Conservation (phyloP, 2,113 vertebrate genomes). For the Jacana jacana region DNA sequence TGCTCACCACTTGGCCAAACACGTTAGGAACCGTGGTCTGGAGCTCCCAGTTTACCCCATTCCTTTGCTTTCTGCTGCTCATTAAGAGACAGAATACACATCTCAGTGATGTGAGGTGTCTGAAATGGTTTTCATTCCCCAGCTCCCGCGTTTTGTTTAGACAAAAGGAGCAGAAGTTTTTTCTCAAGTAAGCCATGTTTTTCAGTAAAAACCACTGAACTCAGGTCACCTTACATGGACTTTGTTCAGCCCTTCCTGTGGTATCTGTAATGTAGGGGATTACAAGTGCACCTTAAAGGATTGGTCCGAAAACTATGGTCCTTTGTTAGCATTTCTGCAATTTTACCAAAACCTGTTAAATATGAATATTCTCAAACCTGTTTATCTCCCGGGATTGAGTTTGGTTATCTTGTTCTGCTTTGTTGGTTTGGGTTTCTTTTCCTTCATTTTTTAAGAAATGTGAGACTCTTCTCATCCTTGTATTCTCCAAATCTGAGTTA, state of each 20-base stretch:
- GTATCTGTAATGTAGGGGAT: not conserved
- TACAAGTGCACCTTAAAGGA: not conserved
- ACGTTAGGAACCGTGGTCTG: not conserved
- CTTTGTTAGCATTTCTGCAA: not conserved
- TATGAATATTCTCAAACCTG: not conserved
- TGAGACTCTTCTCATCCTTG: not conserved
- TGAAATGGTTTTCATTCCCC: not conserved
- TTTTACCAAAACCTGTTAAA: not conserved
- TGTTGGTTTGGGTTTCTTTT: accelerated
- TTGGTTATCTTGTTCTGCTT: not conserved
- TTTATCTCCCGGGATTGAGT: not conserved
- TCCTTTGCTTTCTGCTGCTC: constrained; percentile 3
- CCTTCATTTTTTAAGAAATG: not conserved
- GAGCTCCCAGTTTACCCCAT: not conserved
- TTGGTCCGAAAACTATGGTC: not conserved
- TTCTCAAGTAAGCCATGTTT: not conserved
- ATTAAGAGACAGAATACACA: not conserved
- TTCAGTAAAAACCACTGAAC: not conserved
- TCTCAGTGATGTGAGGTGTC: not conserved
- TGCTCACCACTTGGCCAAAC: not conserved
- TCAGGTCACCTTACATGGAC: not conserved
- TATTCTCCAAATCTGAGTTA: not conserved
- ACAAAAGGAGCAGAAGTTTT: not conserved
- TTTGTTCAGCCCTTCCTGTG: not conserved
- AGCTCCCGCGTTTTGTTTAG: not conserved